Evolutionary conservation across 2,113 vertebrate genomes (phyloP).

Genomic region (Anthoscopus minutus): DNA sequence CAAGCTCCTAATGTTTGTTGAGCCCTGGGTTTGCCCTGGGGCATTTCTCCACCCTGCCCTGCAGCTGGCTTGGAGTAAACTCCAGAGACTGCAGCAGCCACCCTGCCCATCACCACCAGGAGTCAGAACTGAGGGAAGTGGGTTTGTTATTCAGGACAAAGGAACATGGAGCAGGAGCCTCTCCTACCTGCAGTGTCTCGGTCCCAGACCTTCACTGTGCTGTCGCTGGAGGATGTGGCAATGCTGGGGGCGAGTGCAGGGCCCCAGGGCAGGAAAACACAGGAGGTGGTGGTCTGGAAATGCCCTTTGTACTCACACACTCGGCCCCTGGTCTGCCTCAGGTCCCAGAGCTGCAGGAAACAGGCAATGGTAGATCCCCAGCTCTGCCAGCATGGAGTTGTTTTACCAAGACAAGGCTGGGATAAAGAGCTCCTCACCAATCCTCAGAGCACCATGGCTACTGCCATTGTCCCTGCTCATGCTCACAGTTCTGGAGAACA

Average conservation of each 20-base stretch:
- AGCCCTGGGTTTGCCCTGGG: background rate
- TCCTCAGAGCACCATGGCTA: background rate
- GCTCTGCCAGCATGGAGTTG: background rate
- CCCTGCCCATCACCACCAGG: accelerated
- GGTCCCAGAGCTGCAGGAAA: conserved; percentile 87
- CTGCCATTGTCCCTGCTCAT: background rate
- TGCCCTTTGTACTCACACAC: conserved; percentile 88
- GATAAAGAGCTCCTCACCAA: background rate
- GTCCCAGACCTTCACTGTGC: conserved; percentile 89
- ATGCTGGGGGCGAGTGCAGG: conserved; percentile 57
- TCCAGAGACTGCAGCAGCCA: background rate
- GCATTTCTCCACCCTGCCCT: background rate
- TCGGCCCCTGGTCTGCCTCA: conserved; percentile 81
- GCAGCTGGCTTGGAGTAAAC: background rate
- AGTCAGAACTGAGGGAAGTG: background rate
- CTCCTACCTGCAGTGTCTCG: conserved; percentile 84
- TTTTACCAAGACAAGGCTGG: background rate
- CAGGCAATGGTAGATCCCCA: background rate
- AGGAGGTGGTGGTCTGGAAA: conserved; percentile 82
- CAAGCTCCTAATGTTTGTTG: accelerated
- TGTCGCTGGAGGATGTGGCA: conserved; percentile 86
- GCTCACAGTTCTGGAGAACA: background rate
- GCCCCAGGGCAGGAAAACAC: conserved; percentile 80
- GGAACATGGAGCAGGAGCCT: background rate
- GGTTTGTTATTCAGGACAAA: background rate